phyloP scores from a whole-genome alignment of 2,797 vertebrate species.

The Danio aesculapii region DNA sequence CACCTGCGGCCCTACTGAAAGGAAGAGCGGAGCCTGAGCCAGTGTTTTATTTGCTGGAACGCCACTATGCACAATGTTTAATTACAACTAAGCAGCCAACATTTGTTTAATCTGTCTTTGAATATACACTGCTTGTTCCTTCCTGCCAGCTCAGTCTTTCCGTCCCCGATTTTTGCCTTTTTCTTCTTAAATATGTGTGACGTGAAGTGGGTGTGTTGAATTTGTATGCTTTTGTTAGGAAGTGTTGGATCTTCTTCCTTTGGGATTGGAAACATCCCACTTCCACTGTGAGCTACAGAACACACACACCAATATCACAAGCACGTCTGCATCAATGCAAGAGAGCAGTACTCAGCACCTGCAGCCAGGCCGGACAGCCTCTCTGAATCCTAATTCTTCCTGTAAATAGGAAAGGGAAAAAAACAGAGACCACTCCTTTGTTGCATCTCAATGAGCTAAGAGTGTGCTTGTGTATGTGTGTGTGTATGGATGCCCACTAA shows the following conservation, averaged over 20 bases:
- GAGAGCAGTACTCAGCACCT: constrained; percentile 39
- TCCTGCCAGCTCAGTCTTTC: constrained; percentile 25
- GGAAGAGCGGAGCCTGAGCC: constrained; percentile 65
- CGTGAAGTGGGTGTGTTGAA: constrained; percentile 54
- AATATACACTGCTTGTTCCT: constrained; percentile 57
- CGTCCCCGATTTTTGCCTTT: constrained; percentile 1
- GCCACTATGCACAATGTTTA: constrained; percentile 79
- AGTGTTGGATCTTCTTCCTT: not conserved
- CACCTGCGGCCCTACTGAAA: constrained; percentile 76
- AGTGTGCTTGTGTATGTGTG: not conserved
- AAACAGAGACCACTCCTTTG: constrained; percentile 38
- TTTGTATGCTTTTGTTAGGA: constrained; percentile 65
- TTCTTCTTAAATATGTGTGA: constrained; percentile 27
- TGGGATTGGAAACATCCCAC: not conserved
- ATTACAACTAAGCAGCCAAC: constrained; percentile 78
- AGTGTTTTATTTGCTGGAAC: constrained; percentile 69
- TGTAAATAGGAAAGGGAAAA: constrained; percentile 45
- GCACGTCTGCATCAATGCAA: constrained; percentile 30
- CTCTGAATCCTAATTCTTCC: constrained; percentile 45
- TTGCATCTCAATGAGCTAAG: constrained; percentile 30
- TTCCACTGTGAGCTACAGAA: constrained; percentile 25
- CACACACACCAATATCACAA: constrained; percentile 28
- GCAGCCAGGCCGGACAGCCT: constrained; percentile 3
- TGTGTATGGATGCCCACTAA: constrained; percentile 3
- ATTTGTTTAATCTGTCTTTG: constrained; percentile 76